phyloP scores from a whole-genome alignment of 2,113 vertebrate genomes.

The Ciconia maguari region DNA sequence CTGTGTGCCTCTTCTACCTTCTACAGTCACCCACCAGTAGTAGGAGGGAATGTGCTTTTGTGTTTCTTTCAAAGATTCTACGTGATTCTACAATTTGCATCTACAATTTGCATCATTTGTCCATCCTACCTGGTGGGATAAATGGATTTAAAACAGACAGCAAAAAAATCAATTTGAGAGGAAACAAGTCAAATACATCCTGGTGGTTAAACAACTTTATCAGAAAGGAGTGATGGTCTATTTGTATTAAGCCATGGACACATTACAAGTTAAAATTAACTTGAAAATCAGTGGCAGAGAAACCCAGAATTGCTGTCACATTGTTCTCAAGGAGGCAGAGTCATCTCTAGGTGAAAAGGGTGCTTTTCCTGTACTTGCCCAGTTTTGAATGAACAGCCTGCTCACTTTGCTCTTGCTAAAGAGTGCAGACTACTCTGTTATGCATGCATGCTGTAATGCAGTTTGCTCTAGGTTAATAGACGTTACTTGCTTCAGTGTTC shows the following conservation, averaged over 20 bases:
- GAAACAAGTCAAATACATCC: not conserved
- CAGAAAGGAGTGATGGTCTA: not conserved
- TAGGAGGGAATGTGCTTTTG: not conserved
- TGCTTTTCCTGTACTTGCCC: not conserved
- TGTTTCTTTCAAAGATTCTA: not conserved
- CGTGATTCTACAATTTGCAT: not conserved
- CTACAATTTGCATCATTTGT: not conserved
- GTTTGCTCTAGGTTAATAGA: not conserved
- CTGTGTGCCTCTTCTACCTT: not conserved
- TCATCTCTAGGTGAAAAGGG: not conserved
- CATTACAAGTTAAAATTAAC: not conserved
- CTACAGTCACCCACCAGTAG: not conserved
- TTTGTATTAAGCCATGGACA: not conserved
- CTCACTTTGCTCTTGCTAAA: not conserved
- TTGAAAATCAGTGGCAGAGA: not conserved
- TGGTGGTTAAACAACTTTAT: not conserved
- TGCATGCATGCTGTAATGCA: not conserved
- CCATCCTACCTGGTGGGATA: not conserved
- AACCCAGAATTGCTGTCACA: not conserved
- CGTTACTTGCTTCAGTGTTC: not conserved
- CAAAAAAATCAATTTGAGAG: not conserved
- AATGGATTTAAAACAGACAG: not conserved
- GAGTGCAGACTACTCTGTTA: not conserved
- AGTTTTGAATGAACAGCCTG: not conserved
- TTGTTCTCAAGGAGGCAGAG: not conserved